Evolutionary conservation across 2,888 invertebrate species (phyloP), one percentile per base, ranked within the genome.

Genomic region (Macrophya alboannulata): DNA sequence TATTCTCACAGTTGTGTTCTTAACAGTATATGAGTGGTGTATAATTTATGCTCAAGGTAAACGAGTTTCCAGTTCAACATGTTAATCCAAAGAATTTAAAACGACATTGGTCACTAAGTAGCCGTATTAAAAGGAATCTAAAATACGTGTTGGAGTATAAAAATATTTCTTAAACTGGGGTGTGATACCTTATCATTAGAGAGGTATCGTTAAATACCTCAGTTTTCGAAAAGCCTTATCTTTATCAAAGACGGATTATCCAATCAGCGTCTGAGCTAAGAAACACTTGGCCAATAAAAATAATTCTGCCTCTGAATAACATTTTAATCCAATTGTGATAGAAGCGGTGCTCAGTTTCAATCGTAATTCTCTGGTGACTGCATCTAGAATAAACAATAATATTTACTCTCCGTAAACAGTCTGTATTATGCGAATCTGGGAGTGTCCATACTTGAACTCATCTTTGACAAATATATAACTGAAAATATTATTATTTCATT

Each of bases 21-120:
- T 65, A 81, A 81, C 48, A 17, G 83, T 68, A 48, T 71, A 25
- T 45, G 17, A 9, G 10, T 45, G 48, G 10, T 37, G 31, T 45
- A 71, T 83, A 83, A 68, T 68, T 68, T 68, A 83, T 65, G 15
- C 83, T 68, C 83, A 83, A 83, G 83, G 83, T 83, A n/a, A 83
- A 68, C 65, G 10, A 83, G 68, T 83, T 83, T 81, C 59, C 81
- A 40, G 31, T 62, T 59, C 21, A 8, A 74, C 9, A n/a, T 8
- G 37, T 43, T 81, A 81, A 81, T 43, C 21, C 62, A 81, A 43
- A 43, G 31, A 40, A 59, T 81, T 81, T 25, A 62, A 43, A 81
- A 43, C 40, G 17, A 51, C 31, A 77, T 77, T 55, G 77, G 37
- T 77, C 21, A 45, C n/a, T 17, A 51, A 51, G 17, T 31, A 21